A percentile compares a stretch with the other conserved stretches of the same genome.
phyloP scores from a whole-genome alignment of 2,888 invertebrate genomes.

The Tenthredo notha region DNA sequence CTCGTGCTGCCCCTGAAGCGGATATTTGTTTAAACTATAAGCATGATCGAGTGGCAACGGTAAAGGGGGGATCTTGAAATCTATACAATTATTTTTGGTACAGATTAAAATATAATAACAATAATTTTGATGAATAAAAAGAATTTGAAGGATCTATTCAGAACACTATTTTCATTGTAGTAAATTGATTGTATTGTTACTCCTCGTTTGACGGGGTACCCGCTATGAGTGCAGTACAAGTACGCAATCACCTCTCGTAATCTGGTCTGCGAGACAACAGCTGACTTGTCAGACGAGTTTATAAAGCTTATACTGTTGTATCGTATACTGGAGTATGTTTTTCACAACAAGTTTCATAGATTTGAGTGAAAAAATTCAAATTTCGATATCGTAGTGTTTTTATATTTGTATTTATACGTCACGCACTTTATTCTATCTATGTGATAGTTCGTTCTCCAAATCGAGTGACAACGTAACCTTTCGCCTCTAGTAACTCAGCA shows the following conservation, averaged over 20 bases:
- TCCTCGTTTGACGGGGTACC: neutral
- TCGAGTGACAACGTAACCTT: slow-evolving; percentile 23
- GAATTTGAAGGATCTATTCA: no score
- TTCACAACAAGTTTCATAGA: neutral
- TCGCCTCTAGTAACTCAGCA: neutral
- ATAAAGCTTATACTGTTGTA: neutral
- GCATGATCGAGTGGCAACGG: neutral
- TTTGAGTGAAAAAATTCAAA: neutral
- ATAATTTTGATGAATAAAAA: neutral
- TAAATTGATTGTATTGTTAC: no score
- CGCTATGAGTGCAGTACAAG: neutral
- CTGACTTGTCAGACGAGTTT: neutral
- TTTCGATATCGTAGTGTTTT: neutral
- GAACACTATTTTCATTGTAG: no score
- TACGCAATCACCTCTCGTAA: neutral
- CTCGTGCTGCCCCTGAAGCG: neutral
- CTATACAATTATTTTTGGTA: neutral
- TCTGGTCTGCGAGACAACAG: neutral
- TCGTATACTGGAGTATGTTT: neutral
- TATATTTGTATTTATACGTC: neutral
- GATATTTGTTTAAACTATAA: neutral
- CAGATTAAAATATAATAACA: neutral
- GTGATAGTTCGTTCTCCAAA: no score
- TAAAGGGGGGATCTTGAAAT: neutral
- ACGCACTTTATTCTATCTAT: no score